phyloP scores from a whole-genome alignment of 1,140 invertebrate species.

The Drosophila baimaii region DNA sequence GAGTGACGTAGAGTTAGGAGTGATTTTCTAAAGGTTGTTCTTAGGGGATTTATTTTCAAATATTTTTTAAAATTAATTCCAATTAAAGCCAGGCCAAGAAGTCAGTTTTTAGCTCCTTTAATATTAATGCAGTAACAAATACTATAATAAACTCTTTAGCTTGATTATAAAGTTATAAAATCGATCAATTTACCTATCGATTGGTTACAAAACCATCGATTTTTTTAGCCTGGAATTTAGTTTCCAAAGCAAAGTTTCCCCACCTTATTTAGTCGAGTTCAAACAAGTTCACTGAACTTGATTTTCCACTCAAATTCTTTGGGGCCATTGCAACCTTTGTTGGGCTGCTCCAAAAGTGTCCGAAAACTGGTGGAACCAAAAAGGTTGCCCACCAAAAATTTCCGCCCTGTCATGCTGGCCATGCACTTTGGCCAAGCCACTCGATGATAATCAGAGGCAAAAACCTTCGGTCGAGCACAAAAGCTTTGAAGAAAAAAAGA shows the following conservation, averaged over 20 bases:
- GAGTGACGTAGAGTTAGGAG: too few species aligned
- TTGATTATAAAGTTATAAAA: too few species aligned
- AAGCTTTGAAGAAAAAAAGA: conserved; percentile 20
- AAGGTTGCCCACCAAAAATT: conserved; percentile 31
- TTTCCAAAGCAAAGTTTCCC: not conserved
- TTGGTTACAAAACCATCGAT: not conserved
- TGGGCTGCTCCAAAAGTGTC: not conserved
- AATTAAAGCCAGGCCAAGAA: too few species aligned
- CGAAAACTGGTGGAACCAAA: conserved; percentile 21
- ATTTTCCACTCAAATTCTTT: conserved; percentile 1
- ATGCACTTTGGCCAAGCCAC: conserved; percentile 57
- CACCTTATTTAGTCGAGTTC: not conserved
- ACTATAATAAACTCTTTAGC: too few species aligned
- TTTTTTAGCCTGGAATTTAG: not conserved
- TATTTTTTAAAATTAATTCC: too few species aligned
- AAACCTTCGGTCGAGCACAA: conserved; percentile 48
- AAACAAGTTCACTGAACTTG: conserved; percentile 27
- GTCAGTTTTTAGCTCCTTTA: too few species aligned
- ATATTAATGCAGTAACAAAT: too few species aligned
- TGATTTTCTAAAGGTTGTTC: too few species aligned
- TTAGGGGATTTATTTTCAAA: too few species aligned
- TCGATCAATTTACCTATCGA: too few species aligned
- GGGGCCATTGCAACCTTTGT: not conserved
- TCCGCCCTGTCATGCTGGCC: conserved; percentile 55
- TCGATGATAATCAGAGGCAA: conserved; percentile 39